Base-by-base conservation (phyloP, 2,888 invertebrate genomes). In the Maniola hyperantus region DNA sequence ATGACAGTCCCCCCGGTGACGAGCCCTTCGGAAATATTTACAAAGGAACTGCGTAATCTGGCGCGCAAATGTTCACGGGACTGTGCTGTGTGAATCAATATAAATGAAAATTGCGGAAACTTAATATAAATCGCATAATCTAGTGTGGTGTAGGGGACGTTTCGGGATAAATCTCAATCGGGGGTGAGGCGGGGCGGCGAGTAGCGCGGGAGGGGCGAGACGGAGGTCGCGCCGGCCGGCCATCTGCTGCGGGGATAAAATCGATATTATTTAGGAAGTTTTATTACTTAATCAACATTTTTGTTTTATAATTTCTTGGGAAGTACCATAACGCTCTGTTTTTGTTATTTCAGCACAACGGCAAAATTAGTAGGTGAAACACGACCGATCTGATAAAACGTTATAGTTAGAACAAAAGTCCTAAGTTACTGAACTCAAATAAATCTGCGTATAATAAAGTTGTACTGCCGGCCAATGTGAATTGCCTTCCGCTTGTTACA, bases 61-160 rank as follows among this genome's bases (percentile, higher is more conserved):
- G 73, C 76, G 82, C 77, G 76, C 82, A 80, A 87, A 84, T 84
- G 85, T 84, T 85, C 84, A 79, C 82, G 77, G 78, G 73, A 71
- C 79, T 66, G 54, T 67, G 69, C 76, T 78, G 79, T 78, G 81
- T 77, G 81, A 80, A 82, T 87, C 90, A 87, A 88, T 89, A 85
- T 82, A 81, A 87, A 87, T 86, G 83, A 88, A 85, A 89, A 89
- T 88, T 87, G 87, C 89, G 91, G 89, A 91, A 91, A 92, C 89
- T 87, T 88, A 91, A 91, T 91, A 91, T 90, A 91, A 91, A 91
- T 89, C 88, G 89, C 84, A 91, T 91, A 90, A 91, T 88, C 86
- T 83, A 87, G 84, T 88, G 81, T 83, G 80, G 82, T 83, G 83
- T 82, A 83, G 88, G 91, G 90, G 87, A 85, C 81, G 83, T 87